Evolutionary conservation across 2,888 invertebrate genomes (phyloP).

Genomic region (Rhorus exstirpatorius): DNA sequence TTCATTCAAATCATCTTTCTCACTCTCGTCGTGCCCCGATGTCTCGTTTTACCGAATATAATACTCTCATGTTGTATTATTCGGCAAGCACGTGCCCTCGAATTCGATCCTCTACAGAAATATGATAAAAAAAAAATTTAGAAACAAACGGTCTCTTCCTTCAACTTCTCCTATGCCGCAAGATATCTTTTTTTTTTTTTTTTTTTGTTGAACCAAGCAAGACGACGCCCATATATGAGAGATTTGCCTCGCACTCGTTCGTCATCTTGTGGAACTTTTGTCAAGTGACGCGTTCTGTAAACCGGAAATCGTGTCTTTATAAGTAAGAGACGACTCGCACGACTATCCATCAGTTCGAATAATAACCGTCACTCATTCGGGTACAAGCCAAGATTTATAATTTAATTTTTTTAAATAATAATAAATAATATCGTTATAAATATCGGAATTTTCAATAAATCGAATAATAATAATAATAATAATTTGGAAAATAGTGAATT

Average conservation of each 20-base stretch:
- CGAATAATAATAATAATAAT: neutral
- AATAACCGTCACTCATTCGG: conserved; percentile 2
- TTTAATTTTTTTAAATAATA: neutral
- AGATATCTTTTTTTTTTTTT: conserved; percentile 15
- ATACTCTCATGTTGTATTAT: conserved; percentile 34
- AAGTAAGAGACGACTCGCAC: conserved; percentile 69
- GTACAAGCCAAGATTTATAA: neutral
- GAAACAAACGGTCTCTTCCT: conserved; percentile 52
- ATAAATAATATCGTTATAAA: neutral
- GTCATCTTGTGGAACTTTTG: conserved; percentile 73
- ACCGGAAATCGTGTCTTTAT: conserved; percentile 74
- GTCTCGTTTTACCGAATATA: conserved; percentile 19
- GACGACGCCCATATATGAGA: conserved; percentile 70
- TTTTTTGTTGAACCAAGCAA: conserved; percentile 52
- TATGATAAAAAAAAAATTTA: conserved; percentile 15
- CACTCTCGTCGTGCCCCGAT: neutral
- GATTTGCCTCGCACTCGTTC: conserved; percentile 74
- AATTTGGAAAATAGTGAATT: neutral
- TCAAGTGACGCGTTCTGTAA: conserved; percentile 66
- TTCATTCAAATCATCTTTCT: conserved; percentile 31
- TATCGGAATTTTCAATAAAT: neutral
- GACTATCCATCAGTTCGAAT: conserved; percentile 47
- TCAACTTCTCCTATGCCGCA: conserved; percentile 47
- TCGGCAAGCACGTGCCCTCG: conserved; percentile 43
- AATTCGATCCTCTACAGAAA: conserved; percentile 49